These are phyloP conservation scores for Corydoras sp. DNA, from an alignment of 2,113 vertebrate genomes.

Conservation along the genomic window DNA sequence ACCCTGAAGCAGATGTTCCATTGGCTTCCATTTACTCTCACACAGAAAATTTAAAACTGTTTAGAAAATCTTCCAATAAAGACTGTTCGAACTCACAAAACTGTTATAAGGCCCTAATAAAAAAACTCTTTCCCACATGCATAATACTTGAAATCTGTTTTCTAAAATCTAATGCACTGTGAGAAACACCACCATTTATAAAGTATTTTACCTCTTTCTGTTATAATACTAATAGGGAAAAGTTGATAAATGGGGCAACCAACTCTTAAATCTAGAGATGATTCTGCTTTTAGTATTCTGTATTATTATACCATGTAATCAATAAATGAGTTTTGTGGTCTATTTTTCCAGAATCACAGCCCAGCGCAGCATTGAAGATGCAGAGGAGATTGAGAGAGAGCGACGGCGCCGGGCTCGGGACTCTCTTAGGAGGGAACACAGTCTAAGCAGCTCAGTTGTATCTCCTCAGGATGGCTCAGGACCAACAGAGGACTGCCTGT, in stretches of 20 bases:
- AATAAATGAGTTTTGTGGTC: neutral
- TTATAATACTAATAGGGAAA: too few species aligned
- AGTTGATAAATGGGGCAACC: too few species aligned
- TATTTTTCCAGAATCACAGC: conserved; percentile 69
- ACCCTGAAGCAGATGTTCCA: conserved; percentile 35
- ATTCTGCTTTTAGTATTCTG: too few species aligned
- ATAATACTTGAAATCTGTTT: too few species aligned
- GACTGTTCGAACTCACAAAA: neutral
- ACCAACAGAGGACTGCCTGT: conserved; percentile 48
- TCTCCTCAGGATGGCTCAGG: conserved; percentile 37
- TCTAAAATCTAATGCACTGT: too few species aligned
- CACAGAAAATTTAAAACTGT: conserved; percentile 25
- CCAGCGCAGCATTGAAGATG: conserved; percentile 82
- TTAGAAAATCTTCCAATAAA: conserved; percentile 15
- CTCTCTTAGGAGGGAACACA: conserved; percentile 34
- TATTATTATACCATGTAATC: neutral
- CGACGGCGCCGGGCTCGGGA: conserved; percentile 66
- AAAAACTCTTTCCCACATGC: too few species aligned
- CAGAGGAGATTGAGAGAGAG: conserved; percentile 78
- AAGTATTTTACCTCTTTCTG: too few species aligned
- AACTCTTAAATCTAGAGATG: too few species aligned
- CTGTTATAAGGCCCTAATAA: too few species aligned
- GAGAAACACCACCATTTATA: too few species aligned
- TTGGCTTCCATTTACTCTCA: conserved; percentile 12
- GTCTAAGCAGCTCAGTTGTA: conserved; percentile 35